These are phyloP conservation scores for Archilochus colubris DNA, from an alignment of 2,113 vertebrate genomes.

Conservation along the genomic window DNA sequence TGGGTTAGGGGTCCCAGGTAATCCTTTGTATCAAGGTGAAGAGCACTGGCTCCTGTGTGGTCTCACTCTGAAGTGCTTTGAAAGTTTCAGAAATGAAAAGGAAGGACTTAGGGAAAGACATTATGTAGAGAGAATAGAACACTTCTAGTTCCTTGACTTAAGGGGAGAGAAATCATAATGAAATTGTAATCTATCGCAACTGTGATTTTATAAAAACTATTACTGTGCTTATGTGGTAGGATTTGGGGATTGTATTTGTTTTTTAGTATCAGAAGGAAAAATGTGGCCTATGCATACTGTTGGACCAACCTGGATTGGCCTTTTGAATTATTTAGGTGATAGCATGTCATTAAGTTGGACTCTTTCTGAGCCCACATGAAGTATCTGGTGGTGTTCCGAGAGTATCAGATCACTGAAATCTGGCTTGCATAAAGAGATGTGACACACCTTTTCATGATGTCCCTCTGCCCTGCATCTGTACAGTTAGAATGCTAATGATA, in stretches of 20 bases:
- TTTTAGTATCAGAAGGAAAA: background rate
- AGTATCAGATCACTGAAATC: background rate
- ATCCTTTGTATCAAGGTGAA: background rate
- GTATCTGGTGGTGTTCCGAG: background rate
- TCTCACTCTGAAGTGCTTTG: background rate
- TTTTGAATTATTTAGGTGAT: background rate
- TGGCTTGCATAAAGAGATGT: background rate
- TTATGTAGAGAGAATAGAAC: background rate
- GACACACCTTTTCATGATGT: background rate
- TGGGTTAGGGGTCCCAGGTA: background rate
- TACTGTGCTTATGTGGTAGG: background rate
- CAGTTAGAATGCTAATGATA: background rate
- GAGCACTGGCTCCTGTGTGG: background rate
- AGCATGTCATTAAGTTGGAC: background rate
- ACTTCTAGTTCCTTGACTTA: background rate
- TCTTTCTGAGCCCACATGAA: fast-evolving
- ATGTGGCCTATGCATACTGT: background rate
- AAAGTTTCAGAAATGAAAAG: background rate
- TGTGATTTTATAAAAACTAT: background rate
- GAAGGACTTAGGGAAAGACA: background rate
- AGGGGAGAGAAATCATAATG: background rate
- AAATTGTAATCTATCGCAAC: background rate
- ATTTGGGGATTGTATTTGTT: background rate
- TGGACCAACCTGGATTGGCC: background rate
- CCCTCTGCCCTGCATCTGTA: background rate